These are phyloP conservation scores for Rhynchonema sp. DNA, from an alignment of 2,888 invertebrate genomes.

Conservation along the genomic window DNA sequence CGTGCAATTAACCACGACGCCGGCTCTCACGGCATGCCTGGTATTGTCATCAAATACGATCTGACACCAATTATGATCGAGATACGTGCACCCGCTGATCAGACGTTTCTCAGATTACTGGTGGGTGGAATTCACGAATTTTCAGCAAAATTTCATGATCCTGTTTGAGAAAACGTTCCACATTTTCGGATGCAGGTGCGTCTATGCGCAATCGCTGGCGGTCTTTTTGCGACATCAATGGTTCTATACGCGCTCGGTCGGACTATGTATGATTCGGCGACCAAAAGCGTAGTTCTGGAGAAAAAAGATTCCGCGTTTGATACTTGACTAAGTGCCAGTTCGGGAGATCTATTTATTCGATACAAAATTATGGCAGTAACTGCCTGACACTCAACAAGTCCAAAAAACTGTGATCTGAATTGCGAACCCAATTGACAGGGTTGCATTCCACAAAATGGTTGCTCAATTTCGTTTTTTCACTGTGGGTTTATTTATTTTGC, in stretches of 20 bases:
- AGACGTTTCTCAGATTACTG: not conserved
- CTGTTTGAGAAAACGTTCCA: not conserved
- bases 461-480: too few relatives aligned
- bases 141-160: not conserved
- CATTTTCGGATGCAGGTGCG: conserved; percentile 54
- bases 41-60: conserved; percentile 85
- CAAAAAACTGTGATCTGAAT: too few relatives aligned
- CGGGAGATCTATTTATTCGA: not conserved
- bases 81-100: conserved; percentile 18
- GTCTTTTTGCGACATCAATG: conserved; percentile 69
- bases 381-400: not conserved
- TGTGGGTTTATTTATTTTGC: too few relatives aligned
- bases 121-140: not conserved
- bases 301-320: not conserved
- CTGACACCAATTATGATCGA: conserved; percentile 64
- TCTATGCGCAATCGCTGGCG: conserved; percentile 73
- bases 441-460: too few relatives aligned
- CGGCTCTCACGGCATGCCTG: conserved; percentile 79
- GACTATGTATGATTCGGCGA: too few relatives aligned
- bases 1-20: conserved; percentile 49
- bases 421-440: too few relatives aligned
- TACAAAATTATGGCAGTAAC: not conserved
- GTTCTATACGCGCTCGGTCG: conserved; percentile 8
- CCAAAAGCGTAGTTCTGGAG: too few relatives aligned
- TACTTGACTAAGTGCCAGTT: not conserved